phyloP scores from a whole-genome alignment of 2,113 vertebrate species.

The western clawed frog (Xenopus tropicalis) region UCB_Xtro_10.0 CM004444.2:118912001-118912500 shows the following conservation, averaged over 20 bases:
- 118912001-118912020: too few relatives aligned
- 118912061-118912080: slow-evolving; percentile 22
- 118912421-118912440: slow-evolving; percentile 4
- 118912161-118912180: background rate
- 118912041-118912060: too few relatives aligned
- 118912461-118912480: background rate
- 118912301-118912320: slow-evolving; percentile 23
- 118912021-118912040: too few relatives aligned
- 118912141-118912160: slow-evolving; percentile 23
- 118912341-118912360: slow-evolving; percentile 9
- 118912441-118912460: background rate
- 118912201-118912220: slow-evolving; percentile 31
- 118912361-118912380: background rate
- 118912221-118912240: slow-evolving; percentile 38
- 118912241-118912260: slow-evolving; percentile 43
- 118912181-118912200: slow-evolving; percentile 32
- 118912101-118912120: slow-evolving; percentile 35
- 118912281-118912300: slow-evolving; percentile 27
- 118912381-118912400: background rate
- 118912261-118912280: slow-evolving; percentile 34
- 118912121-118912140: slow-evolving; percentile 36
- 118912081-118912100: background rate
- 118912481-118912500: background rate
- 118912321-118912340: slow-evolving; percentile 7
- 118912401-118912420: background rate